Evolutionary conservation across 2,888 invertebrate species (phyloP), one percentile per base, ranked within the genome.

Genomic region (Drosophila borealis): DNA sequence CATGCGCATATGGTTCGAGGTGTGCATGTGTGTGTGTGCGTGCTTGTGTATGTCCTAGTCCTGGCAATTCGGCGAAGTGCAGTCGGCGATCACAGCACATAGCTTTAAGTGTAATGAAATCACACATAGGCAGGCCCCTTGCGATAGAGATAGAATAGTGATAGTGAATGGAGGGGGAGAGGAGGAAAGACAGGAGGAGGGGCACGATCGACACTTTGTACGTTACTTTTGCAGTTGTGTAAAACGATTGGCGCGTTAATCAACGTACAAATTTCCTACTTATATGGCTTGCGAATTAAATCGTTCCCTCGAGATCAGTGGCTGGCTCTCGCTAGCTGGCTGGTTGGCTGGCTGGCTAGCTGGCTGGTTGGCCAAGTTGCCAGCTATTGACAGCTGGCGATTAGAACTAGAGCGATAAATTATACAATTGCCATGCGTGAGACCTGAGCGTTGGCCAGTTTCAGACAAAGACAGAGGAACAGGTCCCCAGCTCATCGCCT

Each of bases 221-320:
- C 72, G 76, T 63, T 70, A 63, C 56, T 54, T 67, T 49, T 64
- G 60, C 59, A 50, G 82, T 80, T 85, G 86, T 85, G 85, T 88
- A 82, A 85, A 85, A 81, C 88, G 85, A 85, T 89, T 90, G 89
- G 88, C 88, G 89, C 90, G 89, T 90, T 88, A 90, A 88, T 89
- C 89, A 87, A 89, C 80, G 89, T 89, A 88, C 89, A 90, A 90
- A 89, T 90, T 90, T 89, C 78, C 78, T 80, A 90, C 88, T 83
- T 90, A 89, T 87, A 87, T 89, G 87, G 87, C 70, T 53, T 72
- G 81, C 82, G 90, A 90, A 90, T 90, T 91, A 90, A 91, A 91
- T 91, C 91, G 90, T 86, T 91, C 91, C 91, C 91, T 74, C 73
- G 91, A 90, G 91, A 91, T 90, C 83, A 74, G 59, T 78, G 78